Base-by-base conservation (phyloP, 2,888 invertebrate genomes). In the Lasioglossum leucozonium region DNA sequence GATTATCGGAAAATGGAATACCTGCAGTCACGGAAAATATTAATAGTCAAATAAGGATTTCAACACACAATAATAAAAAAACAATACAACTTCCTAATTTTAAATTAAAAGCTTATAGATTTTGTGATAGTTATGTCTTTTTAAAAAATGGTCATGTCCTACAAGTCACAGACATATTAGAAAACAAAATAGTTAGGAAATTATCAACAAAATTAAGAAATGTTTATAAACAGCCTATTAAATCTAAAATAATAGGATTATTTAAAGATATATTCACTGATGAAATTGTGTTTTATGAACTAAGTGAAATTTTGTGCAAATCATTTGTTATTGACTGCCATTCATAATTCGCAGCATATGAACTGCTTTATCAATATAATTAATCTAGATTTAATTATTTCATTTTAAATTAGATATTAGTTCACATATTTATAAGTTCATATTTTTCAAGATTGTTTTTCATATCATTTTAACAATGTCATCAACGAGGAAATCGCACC, bases 21-120 rank as follows among this genome's bases (percentile, higher is more conserved):
- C 71, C 58, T 71, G 58, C 72, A 42, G 22, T 73, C 34, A 55
- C 34, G 5, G 22, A 73, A 73, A 73, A 73, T 73, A 22, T 73
- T 55, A 51, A 51, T n/a, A 44, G 26, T 6, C 11, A 73, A 55
- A 73, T 55, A 55, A 55, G 18, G 5, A 30, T 78, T 72, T 37
- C 40, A 26, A 72, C 16, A n/a, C 34, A 73, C 26, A 55, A 69
- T 74, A 80, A 55, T 55, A 80, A 80, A 55, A 80, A 80, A 71
- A 75, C 22, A 72, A 76, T 76, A 71, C 71, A 80, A 74, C 67
- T 79, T 18, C 76, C 80, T 75, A 30, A 72, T 81, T 81, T 81
- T 72, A 71, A 71, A 22, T 62, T 81, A 81, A 75, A 81, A 72
- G 80, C n/a, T 22, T n/a, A 55, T 55, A n/a, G 55, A 72, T 42